phyloP scores from a whole-genome alignment of 2,888 invertebrate species.

The Stenchaetothrips biformis region DNA sequence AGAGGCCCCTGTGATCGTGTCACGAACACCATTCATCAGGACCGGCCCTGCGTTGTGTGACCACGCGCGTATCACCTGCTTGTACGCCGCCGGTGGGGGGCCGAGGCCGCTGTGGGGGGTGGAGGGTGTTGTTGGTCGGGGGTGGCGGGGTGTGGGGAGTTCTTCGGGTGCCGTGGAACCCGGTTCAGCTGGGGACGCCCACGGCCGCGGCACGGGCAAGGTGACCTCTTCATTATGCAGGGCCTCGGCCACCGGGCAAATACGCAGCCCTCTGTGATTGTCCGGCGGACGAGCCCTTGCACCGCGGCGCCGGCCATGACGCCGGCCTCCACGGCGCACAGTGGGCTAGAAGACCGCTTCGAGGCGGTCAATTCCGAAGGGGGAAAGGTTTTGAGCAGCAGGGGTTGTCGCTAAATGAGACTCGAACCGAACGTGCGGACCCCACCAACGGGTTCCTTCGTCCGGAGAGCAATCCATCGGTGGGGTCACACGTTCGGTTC shows the following conservation, averaged over 20 bases:
- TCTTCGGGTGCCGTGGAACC: neutral
- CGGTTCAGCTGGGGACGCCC: neutral
- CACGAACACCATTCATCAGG: constrained; percentile 6
- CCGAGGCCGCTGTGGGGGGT: neutral
- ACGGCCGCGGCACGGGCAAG: neutral
- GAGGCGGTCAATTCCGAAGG: too few species aligned
- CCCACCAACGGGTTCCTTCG: too few species aligned
- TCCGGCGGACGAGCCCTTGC: neutral
- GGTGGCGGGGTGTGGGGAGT: neutral
- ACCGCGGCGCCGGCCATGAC: neutral
- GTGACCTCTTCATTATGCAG: neutral
- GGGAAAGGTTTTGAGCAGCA: too few species aligned
- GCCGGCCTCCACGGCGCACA: neutral
- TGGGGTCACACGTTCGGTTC: too few species aligned
- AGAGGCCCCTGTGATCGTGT: neutral
- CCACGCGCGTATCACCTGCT: constrained; percentile 1
- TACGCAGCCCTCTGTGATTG: neutral
- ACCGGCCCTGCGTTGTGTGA: neutral
- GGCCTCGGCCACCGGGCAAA: neutral
- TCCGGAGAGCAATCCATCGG: too few species aligned
- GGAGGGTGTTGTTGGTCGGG: neutral
- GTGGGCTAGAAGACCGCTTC: too few species aligned
- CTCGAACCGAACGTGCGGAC: too few species aligned
- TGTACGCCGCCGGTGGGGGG: neutral
- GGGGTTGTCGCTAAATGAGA: too few species aligned